Evolutionary conservation across 2,888 invertebrate genomes (phyloP), one percentile per base, ranked within the genome.

Genomic region (Caenorhabditis plicata): DNA sequence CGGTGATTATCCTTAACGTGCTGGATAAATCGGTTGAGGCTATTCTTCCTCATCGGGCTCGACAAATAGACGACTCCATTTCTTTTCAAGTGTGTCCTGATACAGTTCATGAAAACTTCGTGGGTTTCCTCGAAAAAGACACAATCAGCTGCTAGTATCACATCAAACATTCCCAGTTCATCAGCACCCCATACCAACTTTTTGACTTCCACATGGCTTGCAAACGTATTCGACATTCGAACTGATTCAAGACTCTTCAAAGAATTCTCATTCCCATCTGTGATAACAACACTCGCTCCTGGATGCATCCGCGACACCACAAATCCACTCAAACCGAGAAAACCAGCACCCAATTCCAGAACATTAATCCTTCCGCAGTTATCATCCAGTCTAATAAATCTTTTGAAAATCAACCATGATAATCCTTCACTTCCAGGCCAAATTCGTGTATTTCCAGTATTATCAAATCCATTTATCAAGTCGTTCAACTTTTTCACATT

Each of bases 371-470:
- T 29, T 13, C 22, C 32, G n/a, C n/a, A 29, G 13, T 33, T 42
- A 35, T 42, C 44, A 20, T 29, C 29, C 13, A 33, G 36, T 31
- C 26, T 29, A 15, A 15, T 23, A 11, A 35, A n/a, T 20, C 22
- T 39, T 22, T 48, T 39, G 5, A 19, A 29, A 23, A 51, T 23
- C 13, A 41, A 4, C 49, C 49, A 55, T 15, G 65, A 57, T 17
- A 70, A 32, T 15, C 62, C 57, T 40, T 72, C 72, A 42, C 69
- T 65, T 22, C 68, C 72, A 8, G 67, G 62, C 72, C 72, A 72
- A 13, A 70, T 46, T 25, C 63, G 41, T 19, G 64, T 55, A 44
- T 69, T 72, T 25, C 72, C 72, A 17, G 72, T 72, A 45, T 72
- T 68, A 31, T 72, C 72, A 23, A 70, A 66, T 1, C 68, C 71